Evolutionary conservation across 2,113 vertebrate genomes (phyloP), one percentile per base, ranked within the genome.

Genomic region (Chunga burmeisteri): DNA sequence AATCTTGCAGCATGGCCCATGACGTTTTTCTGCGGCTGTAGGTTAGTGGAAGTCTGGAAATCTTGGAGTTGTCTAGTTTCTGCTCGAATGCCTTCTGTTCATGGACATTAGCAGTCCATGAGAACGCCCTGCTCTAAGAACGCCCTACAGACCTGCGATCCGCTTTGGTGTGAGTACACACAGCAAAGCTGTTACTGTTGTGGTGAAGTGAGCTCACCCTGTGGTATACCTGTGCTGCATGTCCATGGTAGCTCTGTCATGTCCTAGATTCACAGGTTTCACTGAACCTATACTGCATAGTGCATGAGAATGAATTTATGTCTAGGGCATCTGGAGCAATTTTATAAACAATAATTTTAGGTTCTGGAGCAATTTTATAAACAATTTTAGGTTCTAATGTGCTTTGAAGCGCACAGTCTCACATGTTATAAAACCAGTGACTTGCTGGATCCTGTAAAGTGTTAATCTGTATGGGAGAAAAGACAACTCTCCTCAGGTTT

Each of bases 131-230:
- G 34, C 79, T 52, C 46, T 36, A 61, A 40, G 75, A 46, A 52
- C 20, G 25, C 23, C 38, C 53, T 22, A 1, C 59, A 63, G 53
- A 49, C 22, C 63, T 34, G 14, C 30, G n/a, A 21, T 17, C 22
- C 0, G 0, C 30, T 29, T n/a, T 26, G 61, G 42, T 32, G 38
- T 0, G 19, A 55, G 75, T 1, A 17, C 68, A 4, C 34, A 1
- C 36, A 40, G 66, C 29, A 74, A 72, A 55, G n/a, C 53, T 13
- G 16, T 65, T 66, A 19, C 32, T 20, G 9, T 8, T 19, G 32
- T 27, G 55, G 26, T 50, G 74, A 44, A 19, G 23, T 30, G 26
- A 34, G 30, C 27, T 78, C 44, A 66, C 5, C 22, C 58, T 53
- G 27, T n/a, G 29, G 18, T 25, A 46, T 50, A 30, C 23, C 42